Evolutionary conservation across 1,140 invertebrate species (phyloP).

Genomic region (Aphelinus certus): DNA sequence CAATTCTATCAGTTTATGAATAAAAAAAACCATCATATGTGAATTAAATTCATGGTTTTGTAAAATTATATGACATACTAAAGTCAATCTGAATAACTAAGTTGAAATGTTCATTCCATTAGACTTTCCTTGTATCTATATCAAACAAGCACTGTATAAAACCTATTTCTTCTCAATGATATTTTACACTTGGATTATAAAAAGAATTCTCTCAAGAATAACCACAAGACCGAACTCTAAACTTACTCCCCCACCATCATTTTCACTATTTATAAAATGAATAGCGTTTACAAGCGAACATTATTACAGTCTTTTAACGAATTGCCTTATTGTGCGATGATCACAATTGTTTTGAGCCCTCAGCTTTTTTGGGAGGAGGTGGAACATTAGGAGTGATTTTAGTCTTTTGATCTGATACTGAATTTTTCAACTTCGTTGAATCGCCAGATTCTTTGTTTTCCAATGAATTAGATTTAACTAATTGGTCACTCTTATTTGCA

Average conservation of each 20-base stretch:
- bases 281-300: background rate
- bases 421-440: conserved; percentile 17
- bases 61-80: too few relatives aligned
- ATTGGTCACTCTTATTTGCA: conserved; percentile 21
- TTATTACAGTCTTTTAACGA: background rate
- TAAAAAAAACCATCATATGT: too few relatives aligned
- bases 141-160: too few relatives aligned
- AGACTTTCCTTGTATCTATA: too few relatives aligned
- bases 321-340: conserved; percentile 19
- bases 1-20: too few relatives aligned
- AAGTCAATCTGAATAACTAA: too few relatives aligned
- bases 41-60: too few relatives aligned
- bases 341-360: conserved; percentile 62
- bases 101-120: too few relatives aligned
- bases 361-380: conserved; percentile 55
- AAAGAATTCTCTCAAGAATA: too few relatives aligned
- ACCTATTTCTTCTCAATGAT: too few relatives aligned
- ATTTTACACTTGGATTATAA: too few relatives aligned
- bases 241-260: background rate
- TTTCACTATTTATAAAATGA: background rate
- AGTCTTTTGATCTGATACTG: conserved; percentile 42
- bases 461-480: conserved; percentile 5
- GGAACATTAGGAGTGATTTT: conserved; percentile 51
- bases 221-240: too few relatives aligned
- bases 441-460: conserved; percentile 14